These are phyloP conservation scores for Thymallus thymallus DNA, from an alignment of 2,113 vertebrate genomes.

Conservation along the genomic window DNA sequence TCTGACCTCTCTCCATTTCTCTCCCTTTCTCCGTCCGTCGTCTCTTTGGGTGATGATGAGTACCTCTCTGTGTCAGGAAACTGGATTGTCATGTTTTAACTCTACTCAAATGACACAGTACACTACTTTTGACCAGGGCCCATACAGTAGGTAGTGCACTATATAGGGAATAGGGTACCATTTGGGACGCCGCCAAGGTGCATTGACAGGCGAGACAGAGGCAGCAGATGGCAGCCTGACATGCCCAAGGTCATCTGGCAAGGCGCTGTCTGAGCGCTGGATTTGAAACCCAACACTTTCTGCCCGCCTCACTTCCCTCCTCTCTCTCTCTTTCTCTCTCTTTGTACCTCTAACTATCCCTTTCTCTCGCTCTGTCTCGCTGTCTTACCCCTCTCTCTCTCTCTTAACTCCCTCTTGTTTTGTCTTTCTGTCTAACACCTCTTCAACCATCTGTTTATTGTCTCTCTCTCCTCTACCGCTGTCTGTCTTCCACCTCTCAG, in stretches of 20 bases:
- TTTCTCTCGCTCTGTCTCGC: slow-evolving; percentile 26
- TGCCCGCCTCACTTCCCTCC: slow-evolving; percentile 34
- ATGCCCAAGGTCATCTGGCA: slow-evolving; percentile 79
- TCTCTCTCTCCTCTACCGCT: background rate
- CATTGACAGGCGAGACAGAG: slow-evolving; percentile 74
- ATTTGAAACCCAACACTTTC: slow-evolving; percentile 72
- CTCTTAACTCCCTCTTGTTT: slow-evolving; percentile 4
- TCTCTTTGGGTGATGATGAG: slow-evolving; percentile 51
- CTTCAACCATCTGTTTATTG: background rate
- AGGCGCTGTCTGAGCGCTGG: slow-evolving; percentile 62
- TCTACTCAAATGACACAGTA: slow-evolving; percentile 34
- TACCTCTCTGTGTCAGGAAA: slow-evolving; percentile 62
- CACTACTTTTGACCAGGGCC: too few relatives aligned
- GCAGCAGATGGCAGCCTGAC: slow-evolving; percentile 78
- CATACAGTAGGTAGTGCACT: too few relatives aligned
- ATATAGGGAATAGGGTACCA: too few relatives aligned
- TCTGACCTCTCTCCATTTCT: background rate
- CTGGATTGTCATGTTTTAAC: slow-evolving; percentile 73
- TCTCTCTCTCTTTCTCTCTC: slow-evolving; percentile 13
- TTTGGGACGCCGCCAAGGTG: slow-evolving; percentile 48
- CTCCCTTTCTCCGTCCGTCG: slow-evolving; percentile 15
- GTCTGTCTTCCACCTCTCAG: slow-evolving; percentile 21
- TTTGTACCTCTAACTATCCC: slow-evolving; percentile 14
- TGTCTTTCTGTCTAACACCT: slow-evolving; percentile 2
- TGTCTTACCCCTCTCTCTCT: slow-evolving; percentile 22